Conservation (phyloP, 2,797 vertebrate species). For the Semaprochilodus insignis region DNA sequence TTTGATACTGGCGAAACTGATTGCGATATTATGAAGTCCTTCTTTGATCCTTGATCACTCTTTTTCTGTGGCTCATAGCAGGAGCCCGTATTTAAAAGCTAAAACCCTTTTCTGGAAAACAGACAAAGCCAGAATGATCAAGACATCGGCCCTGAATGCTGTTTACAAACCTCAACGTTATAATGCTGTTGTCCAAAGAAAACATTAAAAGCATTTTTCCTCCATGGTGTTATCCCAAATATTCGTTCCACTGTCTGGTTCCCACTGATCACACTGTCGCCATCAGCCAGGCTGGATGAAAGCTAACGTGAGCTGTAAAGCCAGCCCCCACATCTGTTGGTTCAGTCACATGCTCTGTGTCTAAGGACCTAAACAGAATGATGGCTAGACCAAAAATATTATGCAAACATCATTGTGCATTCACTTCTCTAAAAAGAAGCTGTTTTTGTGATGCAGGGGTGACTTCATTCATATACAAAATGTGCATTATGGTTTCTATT, state of each 20-base stretch:
- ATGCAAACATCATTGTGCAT: not conserved
- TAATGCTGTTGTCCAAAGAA: not conserved
- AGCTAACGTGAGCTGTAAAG: not conserved
- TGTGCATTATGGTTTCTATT: constrained; percentile 63
- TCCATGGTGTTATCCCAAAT: not conserved
- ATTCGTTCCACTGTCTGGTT: not conserved
- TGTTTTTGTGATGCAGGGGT: constrained; percentile 33
- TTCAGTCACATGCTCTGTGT: too few relatives aligned
- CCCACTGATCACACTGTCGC: not conserved
- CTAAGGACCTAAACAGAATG: too few relatives aligned
- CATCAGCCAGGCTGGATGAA: not conserved
- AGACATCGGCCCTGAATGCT: not conserved
- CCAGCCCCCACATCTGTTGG: not conserved
- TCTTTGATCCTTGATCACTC: not conserved
- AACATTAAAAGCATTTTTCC: not conserved
- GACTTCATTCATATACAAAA: constrained; percentile 69
- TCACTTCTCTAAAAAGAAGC: not conserved
- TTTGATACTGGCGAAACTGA: not conserved
- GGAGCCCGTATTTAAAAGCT: not conserved
- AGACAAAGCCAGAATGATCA: not conserved
- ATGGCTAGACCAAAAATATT: not conserved
- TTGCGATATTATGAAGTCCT: not conserved
- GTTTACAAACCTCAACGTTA: not conserved
- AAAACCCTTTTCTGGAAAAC: not conserved
- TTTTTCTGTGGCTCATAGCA: not conserved